Base-by-base conservation (phyloP, 2,797 vertebrate genomes). In the Sphenopsis melanotis region DNA sequence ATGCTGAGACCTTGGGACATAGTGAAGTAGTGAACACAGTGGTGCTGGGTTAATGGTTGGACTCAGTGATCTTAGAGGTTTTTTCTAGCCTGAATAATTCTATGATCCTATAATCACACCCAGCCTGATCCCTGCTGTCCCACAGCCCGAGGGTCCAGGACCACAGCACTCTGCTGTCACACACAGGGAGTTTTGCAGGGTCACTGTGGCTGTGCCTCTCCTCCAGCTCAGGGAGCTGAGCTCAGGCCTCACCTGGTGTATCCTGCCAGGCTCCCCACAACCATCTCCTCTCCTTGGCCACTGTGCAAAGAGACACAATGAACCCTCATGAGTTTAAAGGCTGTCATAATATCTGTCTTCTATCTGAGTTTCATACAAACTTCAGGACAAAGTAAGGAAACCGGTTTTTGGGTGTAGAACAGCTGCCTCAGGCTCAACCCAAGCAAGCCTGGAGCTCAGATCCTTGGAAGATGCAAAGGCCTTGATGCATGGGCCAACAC, bases 71-170 rank as follows among this genome's bases (percentile, higher is more conserved):
- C 34, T 60, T 26, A 19, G 46, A 42, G 41, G 5, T 21, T 50
- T 66, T 55, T n/a, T 36, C 36, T 32, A 72, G 13, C 2, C 5
- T 42, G 65, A 32, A 17, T 61, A 24, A 75, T 41, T 23, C 34
- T n/a, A 0, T 71, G 44, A 39, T 71, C 32, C 44, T 32, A 0
- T 41, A 36, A 49, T 71, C 61, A 34, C 57, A 29, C 24, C 32
- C 46, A 56, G 32, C 32, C 63, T 68, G 61, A 76, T 34, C 36
- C 32, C 53, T 64, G 34, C 22, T 15, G 23, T 79, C 47, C 55
- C 6, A 3, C 21, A 66, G 36, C 49, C 63, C 0, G 0, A 36
- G 52, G 26, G 23, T 32, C 77, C 32, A 68, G 47, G 39, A 21
- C 12, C 55, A 36, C 52, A 37, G 46, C 39, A 29, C 1, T 0